These are phyloP conservation scores for Dipodomys merriami DNA, from an alignment of 2,113 vertebrate genomes.

Conservation along the genomic window DNA sequence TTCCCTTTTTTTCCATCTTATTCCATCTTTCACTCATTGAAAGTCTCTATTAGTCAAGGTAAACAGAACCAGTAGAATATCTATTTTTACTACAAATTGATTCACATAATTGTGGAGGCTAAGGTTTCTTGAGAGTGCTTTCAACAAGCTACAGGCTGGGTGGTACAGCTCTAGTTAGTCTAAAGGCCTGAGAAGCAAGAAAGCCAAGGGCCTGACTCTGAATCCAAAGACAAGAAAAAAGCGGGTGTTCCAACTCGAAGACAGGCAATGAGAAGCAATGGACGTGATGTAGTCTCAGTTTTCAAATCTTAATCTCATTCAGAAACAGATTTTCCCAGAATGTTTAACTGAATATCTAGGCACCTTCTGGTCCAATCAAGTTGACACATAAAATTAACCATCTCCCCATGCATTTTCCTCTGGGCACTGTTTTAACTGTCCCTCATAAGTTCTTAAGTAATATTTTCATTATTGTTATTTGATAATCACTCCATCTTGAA, in stretches of 20 bases:
- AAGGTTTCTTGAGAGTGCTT: neutral
- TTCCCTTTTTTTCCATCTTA: neutral
- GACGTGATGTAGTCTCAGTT: neutral
- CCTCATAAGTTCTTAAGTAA: neutral
- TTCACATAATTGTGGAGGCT: neutral
- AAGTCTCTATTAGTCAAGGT: neutral
- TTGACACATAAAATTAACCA: neutral
- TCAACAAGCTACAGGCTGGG: neutral
- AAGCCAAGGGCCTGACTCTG: neutral
- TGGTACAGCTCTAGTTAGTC: neutral
- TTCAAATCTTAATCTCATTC: neutral
- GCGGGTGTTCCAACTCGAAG: neutral
- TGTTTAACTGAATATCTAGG: neutral
- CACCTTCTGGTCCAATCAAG: neutral
- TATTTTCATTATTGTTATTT: neutral
- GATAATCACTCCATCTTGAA: neutral
- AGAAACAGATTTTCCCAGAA: conserved; percentile 7
- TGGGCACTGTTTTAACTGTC: neutral
- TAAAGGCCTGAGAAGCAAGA: neutral
- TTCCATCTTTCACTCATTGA: conserved; percentile 30
- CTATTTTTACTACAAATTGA: neutral
- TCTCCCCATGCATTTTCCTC: neutral
- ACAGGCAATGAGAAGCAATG: neutral
- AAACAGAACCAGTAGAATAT: neutral
- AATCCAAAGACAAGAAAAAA: neutral